A percentile compares a stretch with the other conserved stretches of the same genome.
phyloP scores from a whole-genome alignment of 2,797 vertebrate species.

The Melanotaenia trifasciata region DNA sequence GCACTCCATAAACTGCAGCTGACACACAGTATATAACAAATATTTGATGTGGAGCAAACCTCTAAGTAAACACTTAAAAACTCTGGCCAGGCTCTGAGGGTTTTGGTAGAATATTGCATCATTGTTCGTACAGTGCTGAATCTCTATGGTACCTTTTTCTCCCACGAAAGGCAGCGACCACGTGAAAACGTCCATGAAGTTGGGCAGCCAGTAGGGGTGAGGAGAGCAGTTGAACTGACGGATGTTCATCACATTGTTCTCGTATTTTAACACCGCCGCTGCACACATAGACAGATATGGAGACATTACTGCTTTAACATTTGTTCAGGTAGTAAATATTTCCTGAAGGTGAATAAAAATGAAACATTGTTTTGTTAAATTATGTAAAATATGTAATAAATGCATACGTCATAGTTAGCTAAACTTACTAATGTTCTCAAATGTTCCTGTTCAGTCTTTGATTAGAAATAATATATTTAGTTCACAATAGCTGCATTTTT shows the following conservation, averaged over 20 bases:
- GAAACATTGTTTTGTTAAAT: not conserved
- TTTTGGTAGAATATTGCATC: too few species aligned
- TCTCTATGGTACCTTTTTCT: conserved; percentile 77
- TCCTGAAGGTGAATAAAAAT: not conserved
- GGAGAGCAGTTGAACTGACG: conserved; percentile 87
- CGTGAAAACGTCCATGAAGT: conserved; percentile 88
- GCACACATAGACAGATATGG: conserved; percentile 18
- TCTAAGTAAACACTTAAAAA: too few species aligned
- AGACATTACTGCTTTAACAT: not conserved
- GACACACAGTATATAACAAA: too few species aligned
- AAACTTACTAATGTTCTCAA: not conserved
- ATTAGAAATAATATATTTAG: not conserved
- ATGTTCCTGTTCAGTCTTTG: not conserved
- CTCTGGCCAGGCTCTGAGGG: too few species aligned
- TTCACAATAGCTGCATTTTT: not conserved
- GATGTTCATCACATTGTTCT: conserved; percentile 89
- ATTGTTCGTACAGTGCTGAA: too few species aligned
- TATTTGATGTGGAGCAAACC: too few species aligned
- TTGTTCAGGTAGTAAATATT: not conserved
- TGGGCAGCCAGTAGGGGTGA: conserved; percentile 87
- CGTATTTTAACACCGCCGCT: conserved; percentile 85
- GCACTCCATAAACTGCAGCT: too few species aligned
- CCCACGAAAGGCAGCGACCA: conserved; percentile 87
- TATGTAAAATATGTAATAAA: not conserved
- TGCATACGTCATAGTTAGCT: not conserved